Evolutionary conservation across 2,888 invertebrate species (phyloP).

Genomic region (Platycnemis pennipes): DNA sequence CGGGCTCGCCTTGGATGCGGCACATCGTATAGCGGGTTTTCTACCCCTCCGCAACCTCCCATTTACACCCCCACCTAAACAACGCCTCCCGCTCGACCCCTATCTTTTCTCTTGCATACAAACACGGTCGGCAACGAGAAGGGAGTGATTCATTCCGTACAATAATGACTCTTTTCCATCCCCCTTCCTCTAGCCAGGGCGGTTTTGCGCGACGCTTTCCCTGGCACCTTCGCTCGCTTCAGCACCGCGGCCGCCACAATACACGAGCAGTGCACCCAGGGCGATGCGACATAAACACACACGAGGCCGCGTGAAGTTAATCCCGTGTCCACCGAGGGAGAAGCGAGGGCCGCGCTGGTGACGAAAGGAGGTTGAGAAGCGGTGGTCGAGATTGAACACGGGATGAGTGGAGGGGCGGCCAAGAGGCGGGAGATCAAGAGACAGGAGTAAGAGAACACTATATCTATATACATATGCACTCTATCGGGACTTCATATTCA

Average conservation of each 20-base stretch:
- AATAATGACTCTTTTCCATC: neutral
- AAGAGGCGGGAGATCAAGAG: neutral
- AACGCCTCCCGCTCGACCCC: neutral
- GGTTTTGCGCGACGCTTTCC: neutral
- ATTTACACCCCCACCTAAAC: neutral
- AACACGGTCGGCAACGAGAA: neutral
- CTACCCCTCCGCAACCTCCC: neutral
- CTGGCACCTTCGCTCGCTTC: neutral
- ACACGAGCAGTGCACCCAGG: neutral
- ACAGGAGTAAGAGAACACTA: too few relatives aligned
- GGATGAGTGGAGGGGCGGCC: neutral
- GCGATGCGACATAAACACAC: neutral
- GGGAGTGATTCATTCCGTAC: conserved; percentile 8
- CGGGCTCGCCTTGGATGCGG: neutral
- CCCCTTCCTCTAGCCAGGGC: neutral
- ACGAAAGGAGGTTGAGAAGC: neutral
- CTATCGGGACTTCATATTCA: neutral
- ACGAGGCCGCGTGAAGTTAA: neutral
- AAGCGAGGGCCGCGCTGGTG: neutral
- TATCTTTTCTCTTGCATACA: neutral
- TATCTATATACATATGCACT: too few relatives aligned
- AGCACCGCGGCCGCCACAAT: neutral
- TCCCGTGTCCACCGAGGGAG: neutral
- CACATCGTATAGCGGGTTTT: neutral
- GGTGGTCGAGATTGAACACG: conserved; percentile 21